Evolutionary conservation across 30 jellyfish, hydroid and myxozoan species (phyloP).

Genomic region (Aurelia sp.): DNA sequence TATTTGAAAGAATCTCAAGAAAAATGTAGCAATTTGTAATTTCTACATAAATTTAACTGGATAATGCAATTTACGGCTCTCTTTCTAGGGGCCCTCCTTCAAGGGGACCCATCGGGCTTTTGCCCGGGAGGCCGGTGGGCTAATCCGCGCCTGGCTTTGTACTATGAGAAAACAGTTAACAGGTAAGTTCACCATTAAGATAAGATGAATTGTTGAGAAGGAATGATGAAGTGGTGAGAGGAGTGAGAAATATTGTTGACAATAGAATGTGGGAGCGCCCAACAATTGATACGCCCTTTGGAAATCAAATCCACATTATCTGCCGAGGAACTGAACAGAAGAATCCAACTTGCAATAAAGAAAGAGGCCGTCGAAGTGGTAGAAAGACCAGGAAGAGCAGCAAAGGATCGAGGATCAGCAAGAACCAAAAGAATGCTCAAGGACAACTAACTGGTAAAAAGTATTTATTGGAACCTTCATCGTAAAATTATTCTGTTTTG

Average conservation of each 20-base stretch:
- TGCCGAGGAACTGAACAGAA: too few relatives aligned
- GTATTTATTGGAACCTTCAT: not conserved
- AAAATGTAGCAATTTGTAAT: too few relatives aligned
- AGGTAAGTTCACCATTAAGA: constrained; percentile 35
- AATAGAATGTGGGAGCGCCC: constrained; percentile 53
- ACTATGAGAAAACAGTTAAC: constrained; percentile 28
- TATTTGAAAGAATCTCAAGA: too few relatives aligned
- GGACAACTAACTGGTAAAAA: not conserved
- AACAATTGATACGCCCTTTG: constrained; percentile 38
- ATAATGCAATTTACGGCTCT: too few relatives aligned
- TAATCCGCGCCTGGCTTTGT: constrained; percentile 16
- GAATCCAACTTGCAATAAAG: too few relatives aligned
- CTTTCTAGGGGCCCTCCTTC: too few relatives aligned
- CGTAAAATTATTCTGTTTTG: constrained; percentile 19
- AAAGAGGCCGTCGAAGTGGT: not conserved
- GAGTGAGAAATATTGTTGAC: constrained; percentile 41
- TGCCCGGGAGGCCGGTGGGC: too few relatives aligned
- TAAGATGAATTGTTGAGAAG: constrained; percentile 11
- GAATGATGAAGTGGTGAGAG: constrained; percentile 24
- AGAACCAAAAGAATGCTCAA: not conserved
- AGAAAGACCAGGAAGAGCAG: constrained; percentile 21
- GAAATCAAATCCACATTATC: constrained; percentile 34
- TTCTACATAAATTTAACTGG: too few relatives aligned
- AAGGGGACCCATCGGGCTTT: too few relatives aligned
- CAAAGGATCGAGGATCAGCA: constrained; percentile 1